Base-by-base conservation (phyloP, 92 coral and sea anemone species). In the Umimayanthus kanabou region DNA sequence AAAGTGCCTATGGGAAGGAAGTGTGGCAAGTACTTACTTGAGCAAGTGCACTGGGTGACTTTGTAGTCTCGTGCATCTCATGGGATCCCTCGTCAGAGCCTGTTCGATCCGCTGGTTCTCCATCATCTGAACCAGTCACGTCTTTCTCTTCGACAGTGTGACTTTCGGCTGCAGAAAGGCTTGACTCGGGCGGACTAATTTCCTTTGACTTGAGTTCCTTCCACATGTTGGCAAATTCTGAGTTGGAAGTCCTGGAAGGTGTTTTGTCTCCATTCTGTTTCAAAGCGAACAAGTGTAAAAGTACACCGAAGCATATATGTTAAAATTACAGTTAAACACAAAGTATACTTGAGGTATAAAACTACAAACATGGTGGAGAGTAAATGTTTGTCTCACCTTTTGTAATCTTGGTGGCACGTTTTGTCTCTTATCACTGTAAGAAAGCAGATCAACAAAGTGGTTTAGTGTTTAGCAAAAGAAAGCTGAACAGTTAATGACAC, bases 141-240 rank as follows among this genome's bases (percentile, higher is more conserved):
- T 79, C 64, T 25, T 86, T 77, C 22, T 50, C 80, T 23, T 29
- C 65, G 10, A 80, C 53, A 45, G 20, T 80, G 39, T 39, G 65
- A n/a, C 76, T 77, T 30, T 77, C 86, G 64, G 18, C 76, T 25
- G 84, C 13, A 28, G 69, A 26, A 22, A 58, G 39, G 61, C 25
- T 73, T 20, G 83, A n/a, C 33, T 79, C 88, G 8, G 89, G 88
- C 18, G 92, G 92, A 87, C 93, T 93, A 85, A 42, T 87, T 77
- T 93, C 98, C 87, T 91, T 95, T 30, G 88, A 85, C 70, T 93
- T 90, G 7, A 95, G 86, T 76, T 95, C 98, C 81, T 95, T 93
- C 98, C 98, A 95, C 96, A 95, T 95, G 53, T 89, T 94, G 14
- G 98, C 98, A 83, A 95, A 95, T 80, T 95, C 98, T 3, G 94